Conservation (phyloP, 2,888 invertebrate genomes). For the Heterodera filipjevi region DNA sequence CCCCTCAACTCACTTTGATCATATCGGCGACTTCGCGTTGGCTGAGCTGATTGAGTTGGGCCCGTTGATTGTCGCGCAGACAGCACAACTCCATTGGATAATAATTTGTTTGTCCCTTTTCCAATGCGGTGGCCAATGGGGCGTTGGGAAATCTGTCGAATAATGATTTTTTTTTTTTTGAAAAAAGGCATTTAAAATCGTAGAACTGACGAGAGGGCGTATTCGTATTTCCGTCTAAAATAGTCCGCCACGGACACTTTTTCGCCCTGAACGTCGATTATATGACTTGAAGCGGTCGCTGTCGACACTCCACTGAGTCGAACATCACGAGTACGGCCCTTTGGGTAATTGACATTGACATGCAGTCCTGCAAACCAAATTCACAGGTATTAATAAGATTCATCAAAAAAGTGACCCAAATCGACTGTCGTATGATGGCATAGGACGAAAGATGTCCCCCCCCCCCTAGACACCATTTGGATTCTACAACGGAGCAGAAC, state of each 20-base stretch:
- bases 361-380: constrained; percentile 33
- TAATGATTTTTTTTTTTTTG: no score
- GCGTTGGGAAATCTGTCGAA: constrained; percentile 28
- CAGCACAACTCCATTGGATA: constrained; percentile 39
- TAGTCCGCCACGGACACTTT: constrained; percentile 39
- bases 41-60: constrained; percentile 31
- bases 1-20: constrained; percentile 23
- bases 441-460: no score
- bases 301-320: constrained; percentile 30
- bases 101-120: constrained; percentile 32
- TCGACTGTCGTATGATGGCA: no score
- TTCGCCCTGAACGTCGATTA: constrained; percentile 29
- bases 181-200: not conserved
- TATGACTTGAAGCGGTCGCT: constrained; percentile 25
- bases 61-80: constrained; percentile 35
- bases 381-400: no score
- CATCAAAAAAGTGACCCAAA: no score
- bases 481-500: no score
- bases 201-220: constrained; percentile 33
- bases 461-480: no score
- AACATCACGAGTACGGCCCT: constrained; percentile 28
- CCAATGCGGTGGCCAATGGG: constrained; percentile 28
- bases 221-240: constrained; percentile 38
- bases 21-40: constrained; percentile 35
- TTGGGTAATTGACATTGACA: constrained; percentile 23